Conservation (phyloP, 2,797 vertebrate genomes). For the Enteromius unitaeniatus region DNA sequence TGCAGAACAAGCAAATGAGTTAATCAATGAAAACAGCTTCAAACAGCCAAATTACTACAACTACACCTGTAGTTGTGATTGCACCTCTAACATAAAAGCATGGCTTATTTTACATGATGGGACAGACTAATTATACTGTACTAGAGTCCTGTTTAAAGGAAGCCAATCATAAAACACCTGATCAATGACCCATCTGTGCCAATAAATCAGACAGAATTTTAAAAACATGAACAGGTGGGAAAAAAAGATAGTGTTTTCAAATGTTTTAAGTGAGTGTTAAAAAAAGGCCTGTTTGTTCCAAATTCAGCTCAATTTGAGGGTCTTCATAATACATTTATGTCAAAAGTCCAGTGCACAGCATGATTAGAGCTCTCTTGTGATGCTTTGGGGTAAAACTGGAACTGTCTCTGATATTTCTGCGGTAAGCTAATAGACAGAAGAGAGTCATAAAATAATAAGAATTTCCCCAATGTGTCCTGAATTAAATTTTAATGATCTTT, state of each 20-base stretch:
- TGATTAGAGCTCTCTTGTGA: conserved; percentile 51
- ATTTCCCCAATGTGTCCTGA: conserved; percentile 45
- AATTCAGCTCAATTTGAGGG: conserved; percentile 37
- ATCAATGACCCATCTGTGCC: not conserved
- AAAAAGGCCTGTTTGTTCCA: conserved; percentile 28
- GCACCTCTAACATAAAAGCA: not conserved
- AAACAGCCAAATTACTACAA: not conserved
- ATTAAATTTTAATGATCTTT: conserved; percentile 63
- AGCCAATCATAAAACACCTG: not conserved
- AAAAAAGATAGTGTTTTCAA: conserved; percentile 30
- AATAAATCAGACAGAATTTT: not conserved
- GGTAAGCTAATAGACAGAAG: conserved; percentile 49
- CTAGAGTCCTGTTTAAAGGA: not conserved
- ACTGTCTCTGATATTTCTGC: conserved; percentile 43
- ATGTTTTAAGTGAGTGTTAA: conserved; percentile 20
- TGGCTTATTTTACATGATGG: not conserved
- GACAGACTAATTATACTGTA: not conserved
- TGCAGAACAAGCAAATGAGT: not conserved
- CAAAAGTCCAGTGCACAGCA: conserved; percentile 48
- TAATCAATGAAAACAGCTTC: not conserved
- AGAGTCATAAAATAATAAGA: conserved; percentile 49
- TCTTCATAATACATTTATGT: conserved; percentile 56
- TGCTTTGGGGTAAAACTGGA: conserved; percentile 53
- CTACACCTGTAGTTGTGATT: not conserved
- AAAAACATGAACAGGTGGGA: not conserved